Evolutionary conservation across 2,888 invertebrate species (phyloP).

Genomic region (Lissocephala sabroskyi): DNA sequence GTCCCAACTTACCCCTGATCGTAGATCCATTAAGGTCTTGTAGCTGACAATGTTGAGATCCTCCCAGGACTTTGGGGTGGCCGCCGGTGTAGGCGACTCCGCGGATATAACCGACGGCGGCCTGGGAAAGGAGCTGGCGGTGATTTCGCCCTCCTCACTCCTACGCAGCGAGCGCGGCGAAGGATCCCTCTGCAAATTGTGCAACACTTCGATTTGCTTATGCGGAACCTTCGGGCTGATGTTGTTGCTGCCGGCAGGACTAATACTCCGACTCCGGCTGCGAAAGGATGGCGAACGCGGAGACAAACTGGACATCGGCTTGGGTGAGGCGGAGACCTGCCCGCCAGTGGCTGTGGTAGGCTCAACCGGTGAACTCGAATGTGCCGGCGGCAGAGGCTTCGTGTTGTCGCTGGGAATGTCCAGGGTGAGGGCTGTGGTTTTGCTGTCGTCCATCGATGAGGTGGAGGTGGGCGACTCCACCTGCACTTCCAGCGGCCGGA

Average conservation of each 20-base stretch:
- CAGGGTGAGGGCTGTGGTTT: conserved; percentile 54
- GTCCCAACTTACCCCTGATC: conserved; percentile 79
- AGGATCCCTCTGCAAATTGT: conserved; percentile 80
- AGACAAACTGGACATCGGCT: conserved; percentile 36
- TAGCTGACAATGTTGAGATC: conserved; percentile 77
- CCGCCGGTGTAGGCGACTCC: conserved; percentile 29
- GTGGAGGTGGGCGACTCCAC: background rate
- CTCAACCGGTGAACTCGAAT: conserved; percentile 1
- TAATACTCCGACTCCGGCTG: conserved; percentile 61
- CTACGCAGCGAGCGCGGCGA: conserved; percentile 74
- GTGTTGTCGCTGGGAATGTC: conserved; percentile 72
- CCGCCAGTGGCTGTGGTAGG: conserved; percentile 2
- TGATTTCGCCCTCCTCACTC: conserved; percentile 35
- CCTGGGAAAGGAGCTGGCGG: conserved; percentile 6
- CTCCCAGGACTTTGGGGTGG: conserved; percentile 75
- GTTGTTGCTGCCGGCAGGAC: conserved; percentile 73
- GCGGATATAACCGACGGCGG: conserved; percentile 33
- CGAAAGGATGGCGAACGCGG: conserved; percentile 56
- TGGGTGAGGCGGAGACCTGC: conserved; percentile 25
- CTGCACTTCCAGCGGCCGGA: background rate
- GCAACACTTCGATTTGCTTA: conserved; percentile 79
- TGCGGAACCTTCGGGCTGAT: conserved; percentile 74
- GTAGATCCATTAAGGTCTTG: conserved; percentile 78
- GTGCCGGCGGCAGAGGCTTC: conserved; percentile 53
- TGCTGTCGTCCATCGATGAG: conserved; percentile 12